These are phyloP conservation scores for Listrodromus nycthemerus DNA, from an alignment of 2,888 invertebrate genomes.

Conservation along the genomic window DNA sequence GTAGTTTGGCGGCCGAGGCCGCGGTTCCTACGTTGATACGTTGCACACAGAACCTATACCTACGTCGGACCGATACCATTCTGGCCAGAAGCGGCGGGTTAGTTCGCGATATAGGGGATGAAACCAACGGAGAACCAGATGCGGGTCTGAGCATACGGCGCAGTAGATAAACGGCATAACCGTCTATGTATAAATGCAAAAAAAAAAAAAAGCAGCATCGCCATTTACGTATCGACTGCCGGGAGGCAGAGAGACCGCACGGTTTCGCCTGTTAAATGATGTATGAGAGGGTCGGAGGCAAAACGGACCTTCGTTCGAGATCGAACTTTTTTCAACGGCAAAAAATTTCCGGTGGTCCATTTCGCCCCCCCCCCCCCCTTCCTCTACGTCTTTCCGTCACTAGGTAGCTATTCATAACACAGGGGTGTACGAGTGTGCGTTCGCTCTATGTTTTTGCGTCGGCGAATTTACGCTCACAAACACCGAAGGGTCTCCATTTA, in stretches of 20 bases:
- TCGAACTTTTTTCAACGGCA: no score
- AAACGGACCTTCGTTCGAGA: neutral
- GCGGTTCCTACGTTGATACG: conserved; percentile 43
- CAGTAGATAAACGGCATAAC: neutral
- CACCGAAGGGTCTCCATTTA: conserved; percentile 3
- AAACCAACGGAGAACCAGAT: neutral
- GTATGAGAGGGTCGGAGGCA: neutral
- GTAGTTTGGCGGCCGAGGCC: conserved; percentile 45
- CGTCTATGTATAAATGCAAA: neutral
- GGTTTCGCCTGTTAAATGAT: neutral
- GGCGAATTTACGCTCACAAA: conserved; percentile 35
- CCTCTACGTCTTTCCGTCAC: neutral
- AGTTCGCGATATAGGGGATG: neutral
- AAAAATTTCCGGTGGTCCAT: no score
- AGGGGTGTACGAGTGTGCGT: neutral
- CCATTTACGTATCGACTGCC: neutral
- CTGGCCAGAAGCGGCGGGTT: neutral
- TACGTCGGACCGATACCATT: neutral
- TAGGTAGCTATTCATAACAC: neutral
- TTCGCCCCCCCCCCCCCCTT: no score
- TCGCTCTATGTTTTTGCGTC: neutral
- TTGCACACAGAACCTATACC: conserved; percentile 13
- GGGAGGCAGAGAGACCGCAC: neutral
- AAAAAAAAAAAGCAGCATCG: neutral
- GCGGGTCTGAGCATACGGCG: neutral